phyloP scores from a whole-genome alignment of 2,888 invertebrate species.

The Oscheius sp. region DNA sequence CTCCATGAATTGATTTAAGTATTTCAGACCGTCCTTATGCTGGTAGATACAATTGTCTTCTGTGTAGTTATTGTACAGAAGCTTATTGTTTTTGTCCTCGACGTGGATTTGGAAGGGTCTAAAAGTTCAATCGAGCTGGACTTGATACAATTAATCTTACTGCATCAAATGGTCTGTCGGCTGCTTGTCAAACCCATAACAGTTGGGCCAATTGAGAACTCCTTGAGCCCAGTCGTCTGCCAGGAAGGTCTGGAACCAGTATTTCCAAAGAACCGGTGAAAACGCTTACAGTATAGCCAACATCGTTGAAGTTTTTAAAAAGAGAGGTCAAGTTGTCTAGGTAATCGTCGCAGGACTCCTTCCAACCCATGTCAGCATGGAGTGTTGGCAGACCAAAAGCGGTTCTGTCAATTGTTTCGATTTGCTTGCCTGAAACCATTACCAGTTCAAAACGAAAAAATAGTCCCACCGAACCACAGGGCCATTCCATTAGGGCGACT shows the following conservation, averaged over 20 bases:
- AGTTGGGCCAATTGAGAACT: conserved; percentile 61
- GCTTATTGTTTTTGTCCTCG: conserved; percentile 38
- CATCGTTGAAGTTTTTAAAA: conserved; percentile 46
- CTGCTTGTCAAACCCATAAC: conserved; percentile 54
- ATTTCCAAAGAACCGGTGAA: too few relatives aligned
- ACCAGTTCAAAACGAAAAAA: too few relatives aligned
- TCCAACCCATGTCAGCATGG: conserved; percentile 40
- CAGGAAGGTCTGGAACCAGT: conserved; percentile 47
- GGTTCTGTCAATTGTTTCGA: conserved; percentile 43
- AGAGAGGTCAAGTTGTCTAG: conserved; percentile 49
- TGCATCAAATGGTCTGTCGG: conserved; percentile 62
- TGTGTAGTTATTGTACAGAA: conserved; percentile 40
- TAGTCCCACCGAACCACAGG: conserved; percentile 48
- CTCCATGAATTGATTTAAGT: conserved; percentile 52
- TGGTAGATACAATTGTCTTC: conserved; percentile 46
- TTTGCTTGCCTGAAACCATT: conserved; percentile 43
- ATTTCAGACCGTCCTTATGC: conserved; percentile 53
- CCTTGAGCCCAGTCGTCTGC: conserved; percentile 64
- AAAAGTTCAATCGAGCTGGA: not conserved
- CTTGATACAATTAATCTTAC: conserved; percentile 11
- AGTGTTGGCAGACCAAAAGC: conserved; percentile 36
- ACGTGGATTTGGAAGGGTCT: conserved; percentile 54
- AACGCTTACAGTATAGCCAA: conserved; percentile 44
- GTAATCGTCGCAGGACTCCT: conserved; percentile 47
- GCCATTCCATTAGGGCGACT: conserved; percentile 62